A percentile compares a stretch with the other conserved stretches of the same genome.
phyloP scores from a whole-genome alignment of 2,797 vertebrate species.

The Echeneis naucrates region DNA sequence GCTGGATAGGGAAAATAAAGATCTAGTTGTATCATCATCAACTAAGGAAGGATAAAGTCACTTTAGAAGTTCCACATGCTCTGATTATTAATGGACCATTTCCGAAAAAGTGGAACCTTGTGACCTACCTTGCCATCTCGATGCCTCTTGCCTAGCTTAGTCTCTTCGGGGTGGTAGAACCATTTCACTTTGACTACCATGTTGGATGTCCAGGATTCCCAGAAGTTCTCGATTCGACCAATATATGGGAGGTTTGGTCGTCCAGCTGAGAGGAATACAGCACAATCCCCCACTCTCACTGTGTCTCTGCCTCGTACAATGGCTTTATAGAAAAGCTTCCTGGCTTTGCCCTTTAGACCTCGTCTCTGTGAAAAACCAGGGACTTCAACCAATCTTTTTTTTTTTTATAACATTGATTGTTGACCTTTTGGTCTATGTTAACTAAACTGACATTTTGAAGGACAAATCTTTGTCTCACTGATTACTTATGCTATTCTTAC shows the following conservation, averaged over 20 bases:
- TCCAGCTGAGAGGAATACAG: constrained; percentile 96
- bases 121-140: constrained; percentile 87
- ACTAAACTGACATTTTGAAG: constrained; percentile 3
- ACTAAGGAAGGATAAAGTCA: not conserved
- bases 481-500: constrained; percentile 82
- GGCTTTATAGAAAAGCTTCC: constrained; percentile 98
- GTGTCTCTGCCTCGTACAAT: constrained; percentile 95
- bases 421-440: not conserved
- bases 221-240: constrained; percentile 97
- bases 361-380: constrained; percentile 86
- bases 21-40: constrained; percentile 6
- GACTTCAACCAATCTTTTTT: constrained; percentile 29
- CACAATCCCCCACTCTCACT: constrained; percentile 93
- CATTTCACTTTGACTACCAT: constrained; percentile 99
- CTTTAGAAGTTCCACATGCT: not conserved
- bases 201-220: constrained; percentile 97
- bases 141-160: constrained; percentile 94
- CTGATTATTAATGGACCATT: not conserved
- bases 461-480: not conserved
- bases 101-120: not conserved
- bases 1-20: constrained; percentile 76
- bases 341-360: constrained; percentile 95
- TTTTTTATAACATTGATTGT: constrained; percentile 19
- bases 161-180: constrained; percentile 99
- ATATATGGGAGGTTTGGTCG: constrained; percentile 95